A percentile compares a stretch with the other conserved stretches of the same genome.
Conservation (phyloP, 1,140 invertebrate genomes). For the Temnothorax longispinosus region DNA sequence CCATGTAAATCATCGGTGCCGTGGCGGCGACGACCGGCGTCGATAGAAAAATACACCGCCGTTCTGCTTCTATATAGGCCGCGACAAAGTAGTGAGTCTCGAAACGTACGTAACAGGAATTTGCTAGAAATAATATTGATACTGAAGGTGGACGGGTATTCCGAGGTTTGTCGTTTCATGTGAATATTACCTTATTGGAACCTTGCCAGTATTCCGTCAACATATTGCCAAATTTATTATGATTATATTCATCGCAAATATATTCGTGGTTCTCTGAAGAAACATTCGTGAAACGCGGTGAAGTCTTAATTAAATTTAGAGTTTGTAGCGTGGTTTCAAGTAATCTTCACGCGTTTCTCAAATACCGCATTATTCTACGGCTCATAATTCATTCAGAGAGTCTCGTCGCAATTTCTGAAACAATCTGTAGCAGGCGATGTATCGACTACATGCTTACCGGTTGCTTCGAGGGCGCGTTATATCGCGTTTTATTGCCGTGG, state of each 20-base stretch:
- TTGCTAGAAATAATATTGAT: conserved; percentile 21
- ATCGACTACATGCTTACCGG: conserved; percentile 22
- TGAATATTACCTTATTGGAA: neutral
- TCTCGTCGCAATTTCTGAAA: neutral
- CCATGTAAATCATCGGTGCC: conserved; percentile 74
- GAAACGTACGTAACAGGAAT: neutral
- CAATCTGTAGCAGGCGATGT: conserved; percentile 31
- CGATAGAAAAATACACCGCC: conserved; percentile 62
- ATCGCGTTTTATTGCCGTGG: conserved; percentile 66
- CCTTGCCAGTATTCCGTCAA: neutral
- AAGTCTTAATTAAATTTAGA: neutral
- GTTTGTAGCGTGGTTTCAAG: neutral
- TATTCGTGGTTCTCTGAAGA: neutral
- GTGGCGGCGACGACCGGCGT: conserved; percentile 50
- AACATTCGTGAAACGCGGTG: neutral
- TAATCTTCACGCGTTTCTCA: neutral
- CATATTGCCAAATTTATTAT: neutral
- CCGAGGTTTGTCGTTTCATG: neutral
- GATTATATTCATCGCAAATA: neutral
- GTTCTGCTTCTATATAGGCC: conserved; percentile 14
- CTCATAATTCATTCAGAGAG: neutral
- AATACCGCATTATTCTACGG: neutral
- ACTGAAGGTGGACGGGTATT: neutral
- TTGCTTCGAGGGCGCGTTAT: conserved; percentile 57
- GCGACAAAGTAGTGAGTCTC: neutral